phyloP scores from a whole-genome alignment of 2,888 invertebrate species.

The Drosophila lacicola region DNA sequence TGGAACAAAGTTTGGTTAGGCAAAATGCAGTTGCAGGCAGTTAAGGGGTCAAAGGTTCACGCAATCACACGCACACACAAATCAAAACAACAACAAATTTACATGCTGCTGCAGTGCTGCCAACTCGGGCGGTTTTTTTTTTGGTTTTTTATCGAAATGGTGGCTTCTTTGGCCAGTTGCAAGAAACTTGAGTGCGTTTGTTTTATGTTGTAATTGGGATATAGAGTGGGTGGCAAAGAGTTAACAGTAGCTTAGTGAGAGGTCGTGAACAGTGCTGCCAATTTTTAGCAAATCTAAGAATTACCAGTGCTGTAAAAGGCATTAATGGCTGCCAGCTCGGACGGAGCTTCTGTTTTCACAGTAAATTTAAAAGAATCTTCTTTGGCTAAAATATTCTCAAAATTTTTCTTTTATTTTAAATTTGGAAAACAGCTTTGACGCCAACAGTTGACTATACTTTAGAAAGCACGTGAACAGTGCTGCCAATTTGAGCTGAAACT shows the following conservation, averaged over 20 bases:
- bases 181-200: neutral
- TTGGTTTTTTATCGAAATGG: neutral
- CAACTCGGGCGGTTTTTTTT: slow-evolving; percentile 50
- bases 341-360: neutral
- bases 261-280: neutral
- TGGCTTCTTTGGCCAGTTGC: neutral
- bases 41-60: slow-evolving; percentile 39
- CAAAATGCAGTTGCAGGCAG: slow-evolving; percentile 50
- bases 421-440: too few species aligned
- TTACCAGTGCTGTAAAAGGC: neutral
- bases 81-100: slow-evolving; percentile 10
- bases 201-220: neutral
- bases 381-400: too few species aligned
- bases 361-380: neutral
- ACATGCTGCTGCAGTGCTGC: slow-evolving; percentile 61
- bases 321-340: neutral
- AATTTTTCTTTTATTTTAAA: too few species aligned
- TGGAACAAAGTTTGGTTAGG: slow-evolving; percentile 54
- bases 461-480: neutral
- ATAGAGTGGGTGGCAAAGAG: neutral
- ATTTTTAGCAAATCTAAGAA: neutral
- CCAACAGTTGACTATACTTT: neutral
- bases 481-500: neutral
- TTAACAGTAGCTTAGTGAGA: too few species aligned
- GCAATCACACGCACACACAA: slow-evolving; percentile 20